Evolutionary conservation across 2,797 vertebrate genomes (phyloP).

Genomic region (Furcifer pardalis): DNA sequence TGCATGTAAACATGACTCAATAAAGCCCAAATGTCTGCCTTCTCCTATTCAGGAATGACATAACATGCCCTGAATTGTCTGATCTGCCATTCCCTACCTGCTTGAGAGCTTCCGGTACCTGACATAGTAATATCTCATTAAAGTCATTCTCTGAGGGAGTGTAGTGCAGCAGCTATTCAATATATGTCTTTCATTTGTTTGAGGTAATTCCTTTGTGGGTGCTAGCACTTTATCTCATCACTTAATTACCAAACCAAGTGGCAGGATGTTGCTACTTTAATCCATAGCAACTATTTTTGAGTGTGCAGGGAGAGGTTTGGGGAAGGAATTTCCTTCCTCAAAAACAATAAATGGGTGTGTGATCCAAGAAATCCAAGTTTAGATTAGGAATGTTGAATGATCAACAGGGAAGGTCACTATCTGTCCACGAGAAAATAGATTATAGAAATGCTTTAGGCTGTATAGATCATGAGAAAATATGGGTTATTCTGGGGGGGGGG

Average conservation of each 20-base stretch:
- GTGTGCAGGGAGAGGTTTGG: not conserved
- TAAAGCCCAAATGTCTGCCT: slow-evolving; percentile 6
- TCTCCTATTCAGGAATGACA: not conserved
- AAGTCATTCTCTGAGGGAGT: slow-evolving; percentile 38
- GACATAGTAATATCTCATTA: slow-evolving; percentile 56
- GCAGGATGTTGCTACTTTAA: slow-evolving; percentile 36
- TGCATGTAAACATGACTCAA: not conserved
- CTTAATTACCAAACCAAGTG: slow-evolving; percentile 57
- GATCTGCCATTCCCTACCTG: slow-evolving; percentile 38
- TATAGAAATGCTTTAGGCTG: no score
- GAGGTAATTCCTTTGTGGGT: slow-evolving; percentile 37
- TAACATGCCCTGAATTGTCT: slow-evolving; percentile 30
- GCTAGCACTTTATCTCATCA: slow-evolving; percentile 44
- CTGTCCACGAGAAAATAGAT: no score
- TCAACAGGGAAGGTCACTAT: no score
- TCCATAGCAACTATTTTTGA: slow-evolving; percentile 1
- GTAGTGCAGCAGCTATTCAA: slow-evolving; percentile 37
- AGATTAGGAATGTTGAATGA: no score
- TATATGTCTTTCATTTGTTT: slow-evolving; percentile 37
- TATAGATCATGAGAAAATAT: no score
- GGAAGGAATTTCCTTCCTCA: slow-evolving; percentile 9
- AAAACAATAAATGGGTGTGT: not conserved
- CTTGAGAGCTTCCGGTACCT: slow-evolving; percentile 39
- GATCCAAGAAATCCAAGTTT: no score
- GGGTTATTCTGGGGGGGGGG: no score